Evolutionary conservation across 2,113 vertebrate species (phyloP).

Genomic region (Erinaceus europaeus): DNA sequence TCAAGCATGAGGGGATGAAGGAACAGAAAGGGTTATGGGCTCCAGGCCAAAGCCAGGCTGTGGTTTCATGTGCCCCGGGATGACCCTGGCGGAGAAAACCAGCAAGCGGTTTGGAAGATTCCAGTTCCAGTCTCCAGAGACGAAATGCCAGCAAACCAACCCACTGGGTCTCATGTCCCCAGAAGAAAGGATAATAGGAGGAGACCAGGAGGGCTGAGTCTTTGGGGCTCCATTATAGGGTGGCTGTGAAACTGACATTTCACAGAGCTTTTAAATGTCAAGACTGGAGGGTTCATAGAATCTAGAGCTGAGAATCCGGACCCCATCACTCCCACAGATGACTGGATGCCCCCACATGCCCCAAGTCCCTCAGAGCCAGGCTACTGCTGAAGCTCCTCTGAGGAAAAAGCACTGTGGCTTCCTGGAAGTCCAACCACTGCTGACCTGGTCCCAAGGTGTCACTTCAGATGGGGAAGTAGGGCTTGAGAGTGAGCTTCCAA

Average conservation of each 20-base stretch:
- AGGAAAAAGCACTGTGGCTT: neutral
- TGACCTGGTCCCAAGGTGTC: neutral
- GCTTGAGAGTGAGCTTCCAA: neutral
- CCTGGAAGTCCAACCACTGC: neutral
- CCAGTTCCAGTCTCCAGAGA: constrained; percentile 46
- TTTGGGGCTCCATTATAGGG: neutral
- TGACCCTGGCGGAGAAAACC: constrained; percentile 61
- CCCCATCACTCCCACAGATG: neutral
- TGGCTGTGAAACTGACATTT: neutral
- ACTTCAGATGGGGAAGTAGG: neutral
- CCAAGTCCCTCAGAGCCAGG: neutral
- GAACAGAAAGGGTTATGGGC: neutral
- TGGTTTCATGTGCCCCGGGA: constrained; percentile 61
- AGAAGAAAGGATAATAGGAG: neutral
- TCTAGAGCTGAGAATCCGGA: neutral
- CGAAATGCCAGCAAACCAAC: constrained; percentile 37
- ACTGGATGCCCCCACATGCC: neutral
- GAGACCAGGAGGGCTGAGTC: neutral
- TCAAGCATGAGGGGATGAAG: neutral
- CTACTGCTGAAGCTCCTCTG: neutral
- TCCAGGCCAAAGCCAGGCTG: constrained; percentile 43
- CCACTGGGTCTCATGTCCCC: neutral
- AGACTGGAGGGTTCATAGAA: constrained; percentile 8
- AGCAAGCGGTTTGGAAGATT: constrained; percentile 51
- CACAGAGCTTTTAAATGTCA: neutral